Percentiles rank a stretch among this genome's conserved stretches.
phyloP scores from a whole-genome alignment of 1,140 invertebrate genomes.

The Zaprionus taronus region DNA sequence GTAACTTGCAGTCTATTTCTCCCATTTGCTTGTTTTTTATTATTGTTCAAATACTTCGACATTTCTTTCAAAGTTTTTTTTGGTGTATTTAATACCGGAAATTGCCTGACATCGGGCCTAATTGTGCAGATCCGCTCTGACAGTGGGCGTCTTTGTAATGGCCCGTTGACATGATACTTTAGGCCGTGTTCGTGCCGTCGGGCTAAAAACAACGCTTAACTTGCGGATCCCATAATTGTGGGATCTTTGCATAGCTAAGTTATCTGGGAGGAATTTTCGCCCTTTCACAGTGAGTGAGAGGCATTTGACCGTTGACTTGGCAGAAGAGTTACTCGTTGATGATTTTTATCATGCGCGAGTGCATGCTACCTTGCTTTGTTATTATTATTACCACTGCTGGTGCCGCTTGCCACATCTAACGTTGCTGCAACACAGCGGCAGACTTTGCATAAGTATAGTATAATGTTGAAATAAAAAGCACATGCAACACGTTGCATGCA shows the following conservation, averaged over 20 bases:
- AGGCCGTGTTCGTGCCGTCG: not conserved
- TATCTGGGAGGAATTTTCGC: constrained; percentile 53
- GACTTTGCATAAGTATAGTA: constrained; percentile 60
- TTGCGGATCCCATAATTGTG: constrained; percentile 49
- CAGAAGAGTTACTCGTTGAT: constrained; percentile 8
- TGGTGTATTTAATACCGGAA: constrained; percentile 35
- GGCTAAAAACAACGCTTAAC: constrained; percentile 36
- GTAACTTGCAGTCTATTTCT: not conserved
- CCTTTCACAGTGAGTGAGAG: constrained; percentile 54
- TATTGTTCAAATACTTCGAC: constrained; percentile 19
- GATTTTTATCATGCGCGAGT: constrained; percentile 20
- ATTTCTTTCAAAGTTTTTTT: constrained; percentile 10
- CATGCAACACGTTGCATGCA: constrained; percentile 83
- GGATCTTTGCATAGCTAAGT: constrained; percentile 50
- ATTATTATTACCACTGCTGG: constrained; percentile 37
- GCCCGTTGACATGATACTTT: constrained; percentile 39
- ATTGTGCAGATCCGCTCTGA: constrained; percentile 51
- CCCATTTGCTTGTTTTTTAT: not conserved
- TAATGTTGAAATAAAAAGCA: constrained; percentile 51
- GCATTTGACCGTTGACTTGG: constrained; percentile 56
- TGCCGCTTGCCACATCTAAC: constrained; percentile 61
- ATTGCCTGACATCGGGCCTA: constrained; percentile 39
- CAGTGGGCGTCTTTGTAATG: constrained; percentile 23
- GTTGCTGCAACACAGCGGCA: constrained; percentile 37
- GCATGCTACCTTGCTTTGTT: constrained; percentile 29